Conservation (phyloP, 1,140 invertebrate genomes). For the Apis laboriosa region DNA sequence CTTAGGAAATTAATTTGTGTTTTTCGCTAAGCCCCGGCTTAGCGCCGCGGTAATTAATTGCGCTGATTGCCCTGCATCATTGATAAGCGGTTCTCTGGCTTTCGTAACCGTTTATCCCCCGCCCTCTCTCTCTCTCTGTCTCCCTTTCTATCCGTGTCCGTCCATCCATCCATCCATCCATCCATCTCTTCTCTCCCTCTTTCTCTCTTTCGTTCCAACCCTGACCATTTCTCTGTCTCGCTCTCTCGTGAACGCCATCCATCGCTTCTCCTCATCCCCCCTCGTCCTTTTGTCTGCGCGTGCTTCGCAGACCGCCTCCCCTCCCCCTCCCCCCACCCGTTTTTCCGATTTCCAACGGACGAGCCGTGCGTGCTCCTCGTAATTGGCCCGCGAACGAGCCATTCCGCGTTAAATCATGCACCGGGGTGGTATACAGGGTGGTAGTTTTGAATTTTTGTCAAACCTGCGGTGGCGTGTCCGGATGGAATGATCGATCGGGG, state of each 20-base stretch:
- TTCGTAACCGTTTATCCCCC: slow-evolving; percentile 67
- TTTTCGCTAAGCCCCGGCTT: slow-evolving; percentile 79
- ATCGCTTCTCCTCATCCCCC: slow-evolving; percentile 31
- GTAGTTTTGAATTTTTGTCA: neutral
- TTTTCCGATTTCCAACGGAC: slow-evolving; percentile 45
- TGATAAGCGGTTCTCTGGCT: slow-evolving; percentile 76
- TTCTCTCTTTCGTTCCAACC: slow-evolving; percentile 37
- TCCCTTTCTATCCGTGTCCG: neutral
- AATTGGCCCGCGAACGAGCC: slow-evolving; percentile 25
- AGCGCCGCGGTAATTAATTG: slow-evolving; percentile 81
- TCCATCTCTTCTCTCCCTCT: neutral
- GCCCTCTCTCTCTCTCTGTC: slow-evolving; percentile 26
- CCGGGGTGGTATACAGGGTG: neutral
- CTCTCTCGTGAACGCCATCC: slow-evolving; percentile 7
- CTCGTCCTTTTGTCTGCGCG: slow-evolving; percentile 33
- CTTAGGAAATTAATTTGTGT: slow-evolving; percentile 81
- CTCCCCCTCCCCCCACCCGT: slow-evolving; percentile 8
- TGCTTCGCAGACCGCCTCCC: slow-evolving; percentile 6
- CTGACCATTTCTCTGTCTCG: neutral
- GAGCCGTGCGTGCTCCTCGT: slow-evolving; percentile 6
- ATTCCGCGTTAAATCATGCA: slow-evolving; percentile 19
- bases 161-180: neutral
- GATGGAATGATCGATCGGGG: neutral
- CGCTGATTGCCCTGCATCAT: slow-evolving; percentile 81
- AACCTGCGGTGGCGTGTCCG: neutral